A percentile compares a stretch with the other conserved stretches of the same genome.
These are phyloP conservation scores for Hydrotaea cyrtoneurina DNA, from an alignment of 2,888 invertebrate genomes.

Conservation along the genomic window DNA sequence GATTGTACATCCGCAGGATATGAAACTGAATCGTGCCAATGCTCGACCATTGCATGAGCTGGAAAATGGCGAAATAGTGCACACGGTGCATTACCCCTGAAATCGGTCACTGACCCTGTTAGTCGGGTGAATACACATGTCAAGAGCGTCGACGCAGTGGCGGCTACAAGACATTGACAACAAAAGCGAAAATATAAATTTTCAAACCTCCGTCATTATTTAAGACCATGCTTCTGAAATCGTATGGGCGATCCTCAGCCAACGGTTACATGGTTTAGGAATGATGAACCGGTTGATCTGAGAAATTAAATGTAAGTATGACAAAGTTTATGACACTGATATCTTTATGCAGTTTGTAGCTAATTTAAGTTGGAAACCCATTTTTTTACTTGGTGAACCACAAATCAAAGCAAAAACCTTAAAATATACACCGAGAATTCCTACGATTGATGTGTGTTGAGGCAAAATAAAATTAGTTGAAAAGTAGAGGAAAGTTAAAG, in stretches of 20 bases:
- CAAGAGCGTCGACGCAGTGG: conserved; percentile 90
- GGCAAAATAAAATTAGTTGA: no score
- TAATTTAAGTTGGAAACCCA: no score
- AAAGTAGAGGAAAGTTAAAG: no score
- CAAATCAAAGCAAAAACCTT: no score
- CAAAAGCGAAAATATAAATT: conserved; percentile 89
- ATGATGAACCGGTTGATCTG: conserved; percentile 83
- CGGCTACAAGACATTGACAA: conserved; percentile 88
- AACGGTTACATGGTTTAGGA: conserved; percentile 92
- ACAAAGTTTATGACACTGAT: no score
- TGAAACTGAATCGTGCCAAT: conserved; percentile 91
- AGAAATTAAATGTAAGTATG: conserved; percentile 82
- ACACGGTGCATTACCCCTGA: conserved; percentile 92
- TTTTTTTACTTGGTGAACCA: no score
- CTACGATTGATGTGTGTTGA: no score
- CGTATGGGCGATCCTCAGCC: conserved; percentile 92
- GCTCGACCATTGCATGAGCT: conserved; percentile 91
- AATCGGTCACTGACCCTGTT: conserved; percentile 92
- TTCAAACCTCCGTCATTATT: conserved; percentile 91
- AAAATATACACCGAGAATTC: no score
- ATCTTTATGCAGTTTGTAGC: no score
- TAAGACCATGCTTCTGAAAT: conserved; percentile 88
- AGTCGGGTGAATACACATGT: conserved; percentile 92
- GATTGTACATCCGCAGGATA: conserved; percentile 90
- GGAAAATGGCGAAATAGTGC: conserved; percentile 88